Evolutionary conservation across 2,113 vertebrate species (phyloP), one percentile per base, ranked within the genome.

Genomic region (Donacobius atricapilla): DNA sequence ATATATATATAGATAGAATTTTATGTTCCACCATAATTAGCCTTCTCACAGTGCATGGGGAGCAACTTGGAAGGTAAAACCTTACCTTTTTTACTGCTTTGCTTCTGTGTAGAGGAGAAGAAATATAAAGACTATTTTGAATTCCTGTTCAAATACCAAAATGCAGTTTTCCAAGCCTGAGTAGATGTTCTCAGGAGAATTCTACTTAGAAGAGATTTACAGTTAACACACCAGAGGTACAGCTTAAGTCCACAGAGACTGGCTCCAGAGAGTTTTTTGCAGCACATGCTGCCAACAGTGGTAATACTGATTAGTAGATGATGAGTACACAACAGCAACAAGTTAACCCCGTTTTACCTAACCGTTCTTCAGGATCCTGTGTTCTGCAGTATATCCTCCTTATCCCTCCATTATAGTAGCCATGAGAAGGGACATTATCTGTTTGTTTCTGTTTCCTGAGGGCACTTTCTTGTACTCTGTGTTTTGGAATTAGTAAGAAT

Each of bases 391-490:
- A 15, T 30, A 22, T 50, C 39, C 21, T 60, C n/a, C 45, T 23
- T 45, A 18, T 54, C 19, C 28, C 13, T 58, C 20, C 31, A 28
- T 22, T 45, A 24, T 10, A 45, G 24, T 30, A 73, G 35, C 31
- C 13, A 31, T 2, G 1, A 54, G 25, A 71, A 45, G 35, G 19
- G 70, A 23, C 7, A 14, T 31, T 24, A 16, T 13, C 24, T 48
- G 3, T 50, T 69, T 0, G 0, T 61, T 78, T 75, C 7, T 63
- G 63, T 85, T 35, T 64, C 15, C 7, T 47, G 22, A 63, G 25
- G 47, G 28, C 24, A 39, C 16, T 45, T 50, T 73, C 33, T 71
- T 83, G 37, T 47, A 51, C 24, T 78, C 15, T 40, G 0, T 65
- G 31, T 44, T 82, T 75, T 44, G 15, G n/a, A 56, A 40, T 79